Evolutionary conservation across 2,797 vertebrate genomes (phyloP).

Genomic region (Esox lucius): DNA sequence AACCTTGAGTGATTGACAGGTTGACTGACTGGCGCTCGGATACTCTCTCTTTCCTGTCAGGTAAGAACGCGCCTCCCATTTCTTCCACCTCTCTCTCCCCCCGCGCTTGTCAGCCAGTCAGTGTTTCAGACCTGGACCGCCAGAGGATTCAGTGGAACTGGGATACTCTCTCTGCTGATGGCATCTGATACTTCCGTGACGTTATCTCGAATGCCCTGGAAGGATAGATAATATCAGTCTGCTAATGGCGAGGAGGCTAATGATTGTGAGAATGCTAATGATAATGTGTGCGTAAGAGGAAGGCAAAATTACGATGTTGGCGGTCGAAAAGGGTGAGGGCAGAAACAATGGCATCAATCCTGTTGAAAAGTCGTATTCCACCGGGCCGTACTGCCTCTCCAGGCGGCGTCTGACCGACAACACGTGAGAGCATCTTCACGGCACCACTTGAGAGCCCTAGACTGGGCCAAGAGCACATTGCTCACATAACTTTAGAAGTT

Average conservation of each 20-base stretch:
- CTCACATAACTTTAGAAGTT: conserved; percentile 38
- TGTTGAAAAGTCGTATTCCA: background rate
- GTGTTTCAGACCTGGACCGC: background rate
- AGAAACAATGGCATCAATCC: background rate
- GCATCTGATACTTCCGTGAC: background rate
- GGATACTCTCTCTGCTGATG: background rate
- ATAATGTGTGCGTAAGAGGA: background rate
- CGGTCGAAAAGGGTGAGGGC: background rate
- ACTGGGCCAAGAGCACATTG: conserved; percentile 27
- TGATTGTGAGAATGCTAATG: background rate
- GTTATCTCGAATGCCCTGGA: background rate
- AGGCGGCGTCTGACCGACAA: background rate
- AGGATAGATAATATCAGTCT: background rate
- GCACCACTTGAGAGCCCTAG: background rate
- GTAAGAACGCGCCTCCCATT: background rate
- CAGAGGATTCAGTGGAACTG: background rate
- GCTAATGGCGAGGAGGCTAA: background rate
- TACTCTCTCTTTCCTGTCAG: conserved; percentile 9
- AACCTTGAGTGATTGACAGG: conserved; percentile 22
- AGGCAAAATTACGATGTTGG: background rate
- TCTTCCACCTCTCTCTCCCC: background rate
- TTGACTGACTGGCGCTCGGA: background rate
- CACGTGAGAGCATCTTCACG: conserved; percentile 7
- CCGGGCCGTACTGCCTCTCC: background rate
- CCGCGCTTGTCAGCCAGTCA: background rate